Evolutionary conservation across 2,797 vertebrate species (phyloP).

Genomic region (Limosa lapponica): DNA sequence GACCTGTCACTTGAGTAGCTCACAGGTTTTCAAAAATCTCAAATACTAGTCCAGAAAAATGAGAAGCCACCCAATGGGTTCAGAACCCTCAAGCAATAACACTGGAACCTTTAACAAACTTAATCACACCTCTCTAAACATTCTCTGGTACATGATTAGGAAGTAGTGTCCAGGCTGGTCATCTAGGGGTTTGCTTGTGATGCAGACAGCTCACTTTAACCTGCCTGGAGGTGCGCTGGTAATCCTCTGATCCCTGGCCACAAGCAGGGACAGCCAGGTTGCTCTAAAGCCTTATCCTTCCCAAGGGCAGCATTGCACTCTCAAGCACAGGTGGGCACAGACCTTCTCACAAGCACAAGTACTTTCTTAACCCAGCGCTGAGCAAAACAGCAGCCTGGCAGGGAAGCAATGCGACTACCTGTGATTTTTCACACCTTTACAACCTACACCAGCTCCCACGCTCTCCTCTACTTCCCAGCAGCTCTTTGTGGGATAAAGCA

Average conservation of each 20-base stretch:
- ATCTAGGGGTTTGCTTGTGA: background rate
- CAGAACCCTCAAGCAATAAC: background rate
- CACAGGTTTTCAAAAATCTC: background rate
- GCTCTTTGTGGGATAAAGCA: constrained; percentile 22
- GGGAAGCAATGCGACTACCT: constrained; percentile 6
- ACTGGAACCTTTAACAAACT: rapidly evolving
- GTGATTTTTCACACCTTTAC: constrained; percentile 70
- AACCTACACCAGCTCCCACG: constrained; percentile 50
- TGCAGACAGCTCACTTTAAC: background rate
- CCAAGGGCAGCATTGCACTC: background rate
- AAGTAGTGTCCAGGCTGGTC: background rate
- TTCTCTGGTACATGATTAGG: background rate
- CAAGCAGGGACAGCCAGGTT: background rate
- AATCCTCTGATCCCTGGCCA: background rate
- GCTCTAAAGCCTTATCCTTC: background rate
- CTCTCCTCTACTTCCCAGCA: constrained; percentile 29
- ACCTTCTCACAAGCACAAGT: background rate
- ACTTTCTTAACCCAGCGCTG: background rate
- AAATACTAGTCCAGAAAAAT: background rate
- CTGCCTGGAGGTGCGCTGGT: background rate
- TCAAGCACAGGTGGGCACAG: background rate
- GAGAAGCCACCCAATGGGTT: background rate
- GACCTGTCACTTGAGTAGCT: background rate
- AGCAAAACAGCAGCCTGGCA: constrained; percentile 15
- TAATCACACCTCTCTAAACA: background rate